These are phyloP conservation scores for Panulirus ornatus DNA, from an alignment of 1,140 invertebrate species.

Conservation along the genomic window DNA sequence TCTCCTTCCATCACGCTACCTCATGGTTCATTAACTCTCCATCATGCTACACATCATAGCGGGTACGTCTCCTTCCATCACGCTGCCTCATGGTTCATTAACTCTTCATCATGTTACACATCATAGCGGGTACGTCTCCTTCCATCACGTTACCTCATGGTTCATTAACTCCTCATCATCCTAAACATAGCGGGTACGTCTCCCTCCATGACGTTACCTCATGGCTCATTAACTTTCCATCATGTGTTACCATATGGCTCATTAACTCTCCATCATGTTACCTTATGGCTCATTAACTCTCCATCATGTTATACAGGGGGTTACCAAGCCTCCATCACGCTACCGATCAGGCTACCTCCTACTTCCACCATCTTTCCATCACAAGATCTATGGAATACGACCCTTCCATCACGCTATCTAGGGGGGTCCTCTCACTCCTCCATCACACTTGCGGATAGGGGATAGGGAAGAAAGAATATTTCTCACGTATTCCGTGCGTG, in stretches of 20 bases:
- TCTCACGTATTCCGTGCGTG: too few relatives aligned
- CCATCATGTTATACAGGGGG: not conserved
- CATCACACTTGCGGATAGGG: constrained; percentile 9
- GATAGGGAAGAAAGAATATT: too few relatives aligned
- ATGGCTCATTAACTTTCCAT: not conserved
- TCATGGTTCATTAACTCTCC: too few relatives aligned
- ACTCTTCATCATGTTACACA: too few relatives aligned
- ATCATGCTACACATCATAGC: too few relatives aligned
- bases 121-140: too few relatives aligned
- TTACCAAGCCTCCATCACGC: not conserved
- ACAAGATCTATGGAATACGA: not conserved
- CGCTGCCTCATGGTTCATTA: too few relatives aligned
- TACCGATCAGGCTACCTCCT: not conserved
- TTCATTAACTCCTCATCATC: not conserved
- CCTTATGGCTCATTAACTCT: not conserved
- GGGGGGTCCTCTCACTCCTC: not conserved
- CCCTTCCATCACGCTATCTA: not conserved
- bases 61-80: too few relatives aligned
- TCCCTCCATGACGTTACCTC: not conserved
- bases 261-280: not conserved
- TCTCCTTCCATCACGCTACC: too few relatives aligned
- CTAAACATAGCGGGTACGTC: not conserved
- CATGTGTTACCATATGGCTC: not conserved
- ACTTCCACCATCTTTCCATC: not conserved
- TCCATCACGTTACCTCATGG: not conserved